phyloP scores from a whole-genome alignment of 2,113 vertebrate genomes.

The Andinoacara biseriatus region DNA sequence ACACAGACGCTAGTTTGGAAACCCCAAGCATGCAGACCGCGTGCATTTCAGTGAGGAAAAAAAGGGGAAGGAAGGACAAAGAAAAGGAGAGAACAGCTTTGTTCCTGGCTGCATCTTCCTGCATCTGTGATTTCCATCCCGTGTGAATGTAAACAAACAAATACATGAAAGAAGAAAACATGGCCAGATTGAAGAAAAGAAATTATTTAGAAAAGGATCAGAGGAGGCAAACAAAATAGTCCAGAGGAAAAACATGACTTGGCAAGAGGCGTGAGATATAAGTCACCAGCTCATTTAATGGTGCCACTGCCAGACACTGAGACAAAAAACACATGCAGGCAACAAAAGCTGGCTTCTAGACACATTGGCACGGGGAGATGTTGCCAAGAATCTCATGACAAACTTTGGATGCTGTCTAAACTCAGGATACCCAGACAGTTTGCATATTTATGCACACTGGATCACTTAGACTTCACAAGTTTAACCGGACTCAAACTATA shows the following conservation, averaged over 20 bases:
- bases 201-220: neutral
- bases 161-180: conserved; percentile 60
- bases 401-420: conserved; percentile 8
- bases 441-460: neutral
- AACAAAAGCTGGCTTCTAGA: conserved; percentile 40
- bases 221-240: conserved; percentile 44
- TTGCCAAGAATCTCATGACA: conserved; percentile 12
- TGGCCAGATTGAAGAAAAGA: neutral
- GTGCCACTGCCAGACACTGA: conserved; percentile 53
- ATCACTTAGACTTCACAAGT: neutral
- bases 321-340: conserved; percentile 64
- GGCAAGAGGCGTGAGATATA: conserved; percentile 72
- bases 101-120: conserved; percentile 59
- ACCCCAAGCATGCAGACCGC: conserved; percentile 55
- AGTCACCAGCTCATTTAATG: conserved; percentile 59
- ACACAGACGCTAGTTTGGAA: conserved; percentile 69
- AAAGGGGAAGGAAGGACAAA: conserved; percentile 54
- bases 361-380: conserved; percentile 36
- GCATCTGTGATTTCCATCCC: conserved; percentile 66
- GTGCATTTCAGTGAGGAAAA: conserved; percentile 37
- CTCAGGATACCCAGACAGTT: neutral
- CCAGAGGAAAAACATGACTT: conserved; percentile 66
- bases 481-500: neutral
- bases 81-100: conserved; percentile 48
- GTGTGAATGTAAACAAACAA: conserved; percentile 72